These are phyloP conservation scores for Trichogramma dendrolimi DNA, from an alignment of 2,888 invertebrate genomes.

Conservation along the genomic window DNA sequence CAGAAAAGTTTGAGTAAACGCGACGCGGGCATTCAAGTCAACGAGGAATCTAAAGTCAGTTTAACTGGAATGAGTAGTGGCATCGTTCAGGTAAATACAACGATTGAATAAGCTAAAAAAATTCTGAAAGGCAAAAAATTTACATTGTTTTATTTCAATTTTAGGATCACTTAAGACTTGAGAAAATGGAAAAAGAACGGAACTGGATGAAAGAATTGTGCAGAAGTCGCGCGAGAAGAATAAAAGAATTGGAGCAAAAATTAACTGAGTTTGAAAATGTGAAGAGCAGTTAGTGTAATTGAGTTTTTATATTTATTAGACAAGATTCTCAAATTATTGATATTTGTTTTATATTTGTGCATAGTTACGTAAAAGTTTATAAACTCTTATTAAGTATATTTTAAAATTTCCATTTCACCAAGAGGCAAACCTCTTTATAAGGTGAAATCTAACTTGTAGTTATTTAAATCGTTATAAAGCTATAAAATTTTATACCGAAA, in stretches of 20 bases:
- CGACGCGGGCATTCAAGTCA: conserved; percentile 39
- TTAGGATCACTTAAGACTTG: conserved; percentile 57
- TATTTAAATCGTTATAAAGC: too few species aligned
- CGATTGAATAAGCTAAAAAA: background rate
- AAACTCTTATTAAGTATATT: too few species aligned
- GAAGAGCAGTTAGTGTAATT: conserved; percentile 8
- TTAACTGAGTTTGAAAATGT: conserved; percentile 32
- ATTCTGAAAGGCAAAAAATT: background rate
- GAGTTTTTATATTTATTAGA: background rate
- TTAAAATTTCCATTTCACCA: too few species aligned
- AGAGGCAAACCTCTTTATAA: too few species aligned
- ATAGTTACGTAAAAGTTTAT: too few species aligned
- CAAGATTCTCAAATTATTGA: conserved; percentile 12
- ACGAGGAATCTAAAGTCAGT: conserved; percentile 30
- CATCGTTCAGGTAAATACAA: conserved; percentile 36
- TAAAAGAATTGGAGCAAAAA: conserved; percentile 34
- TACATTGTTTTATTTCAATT: conserved; percentile 29
- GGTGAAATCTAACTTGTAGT: too few species aligned
- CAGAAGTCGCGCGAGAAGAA: conserved; percentile 50
- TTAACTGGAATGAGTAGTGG: conserved; percentile 37
- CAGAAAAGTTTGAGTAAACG: conserved; percentile 34
- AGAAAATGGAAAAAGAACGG: conserved; percentile 55
- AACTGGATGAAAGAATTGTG: conserved; percentile 53
- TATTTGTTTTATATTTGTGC: too few species aligned
- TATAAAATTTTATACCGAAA: too few species aligned